Conservation (phyloP, 2,888 invertebrate genomes). For the Dryobota labecula region DNA sequence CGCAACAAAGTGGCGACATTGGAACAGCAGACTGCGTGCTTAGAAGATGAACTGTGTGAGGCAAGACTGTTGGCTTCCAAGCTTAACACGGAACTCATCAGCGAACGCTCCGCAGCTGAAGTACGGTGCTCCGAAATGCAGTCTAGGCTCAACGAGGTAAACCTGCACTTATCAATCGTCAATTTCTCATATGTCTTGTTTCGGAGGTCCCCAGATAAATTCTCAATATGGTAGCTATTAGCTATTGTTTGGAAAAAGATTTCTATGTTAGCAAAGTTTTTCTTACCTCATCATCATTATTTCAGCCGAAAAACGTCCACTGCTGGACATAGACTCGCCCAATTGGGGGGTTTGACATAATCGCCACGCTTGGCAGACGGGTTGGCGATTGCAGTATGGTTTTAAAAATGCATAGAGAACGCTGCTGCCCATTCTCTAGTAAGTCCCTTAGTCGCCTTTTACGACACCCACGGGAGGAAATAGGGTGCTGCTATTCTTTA, state of each 20-base stretch:
- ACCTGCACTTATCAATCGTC: neutral
- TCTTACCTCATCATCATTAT: too few species aligned
- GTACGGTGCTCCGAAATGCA: conserved; percentile 97
- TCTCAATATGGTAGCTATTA: too few species aligned
- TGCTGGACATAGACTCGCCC: too few species aligned
- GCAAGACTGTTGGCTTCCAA: conserved; percentile 95
- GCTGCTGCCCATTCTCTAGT: too few species aligned
- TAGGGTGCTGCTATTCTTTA: too few species aligned
- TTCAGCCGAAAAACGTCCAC: too few species aligned
- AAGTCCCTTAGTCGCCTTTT: too few species aligned
- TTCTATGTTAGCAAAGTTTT: neutral
- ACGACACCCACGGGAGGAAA: too few species aligned
- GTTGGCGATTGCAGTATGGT: too few species aligned
- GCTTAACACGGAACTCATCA: conserved; percentile 96
- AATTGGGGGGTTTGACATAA: too few species aligned
- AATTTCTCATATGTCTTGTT: neutral
- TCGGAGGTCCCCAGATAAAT: neutral
- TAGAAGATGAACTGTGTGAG: conserved; percentile 97
- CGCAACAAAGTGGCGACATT: conserved; percentile 93
- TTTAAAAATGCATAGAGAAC: too few species aligned
- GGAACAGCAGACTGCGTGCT: conserved; percentile 95
- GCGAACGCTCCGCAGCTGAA: conserved; percentile 96
- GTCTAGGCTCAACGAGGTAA: conserved; percentile 95
- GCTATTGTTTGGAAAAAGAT: neutral
- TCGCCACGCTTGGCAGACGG: too few species aligned